These are phyloP conservation scores for Aleiodes sp. DNA, from an alignment of 1,140 invertebrate species.

Conservation along the genomic window DNA sequence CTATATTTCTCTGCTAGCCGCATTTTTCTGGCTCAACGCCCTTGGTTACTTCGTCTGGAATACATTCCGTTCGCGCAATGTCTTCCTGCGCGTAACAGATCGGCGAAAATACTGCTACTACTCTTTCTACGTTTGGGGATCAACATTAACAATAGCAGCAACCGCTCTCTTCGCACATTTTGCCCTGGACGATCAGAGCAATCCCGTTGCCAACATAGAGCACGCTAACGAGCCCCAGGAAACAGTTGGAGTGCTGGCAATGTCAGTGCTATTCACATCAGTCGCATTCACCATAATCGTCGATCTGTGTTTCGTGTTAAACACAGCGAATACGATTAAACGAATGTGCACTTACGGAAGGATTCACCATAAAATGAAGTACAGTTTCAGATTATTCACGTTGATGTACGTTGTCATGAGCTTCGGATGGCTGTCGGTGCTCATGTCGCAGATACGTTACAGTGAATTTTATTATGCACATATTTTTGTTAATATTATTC, in stretches of 20 bases:
- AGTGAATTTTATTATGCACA: conserved; percentile 77
- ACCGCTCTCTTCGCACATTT: conserved; percentile 83
- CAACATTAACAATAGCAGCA: conserved; percentile 73
- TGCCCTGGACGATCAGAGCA: conserved; percentile 75
- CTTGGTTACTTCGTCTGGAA: conserved; percentile 88
- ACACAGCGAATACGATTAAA: conserved; percentile 81
- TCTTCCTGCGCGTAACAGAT: conserved; percentile 83
- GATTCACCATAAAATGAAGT: conserved; percentile 85
- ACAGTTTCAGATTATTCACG: conserved; percentile 83
- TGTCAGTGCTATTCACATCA: conserved; percentile 82
- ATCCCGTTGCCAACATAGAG: conserved; percentile 47
- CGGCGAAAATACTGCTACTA: conserved; percentile 87
- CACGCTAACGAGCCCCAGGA: conserved; percentile 51
- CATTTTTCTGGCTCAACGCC: conserved; percentile 86
- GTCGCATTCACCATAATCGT: conserved; percentile 80
- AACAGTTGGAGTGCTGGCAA: conserved; percentile 76
- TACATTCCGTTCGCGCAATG: conserved; percentile 84
- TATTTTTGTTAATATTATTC: conserved; percentile 77
- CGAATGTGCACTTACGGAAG: conserved; percentile 82
- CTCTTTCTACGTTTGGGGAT: conserved; percentile 81
- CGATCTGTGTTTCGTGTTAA: conserved; percentile 81
- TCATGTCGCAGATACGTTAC: conserved; percentile 77
- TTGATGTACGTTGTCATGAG: conserved; percentile 79
- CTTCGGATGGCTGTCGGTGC: conserved; percentile 76
- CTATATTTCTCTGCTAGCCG: conserved; percentile 77